Percentiles rank a stretch among this genome's conserved stretches.
phyloP scores from a whole-genome alignment of 2,888 invertebrate species.

The Eupithecia centaureata region DNA sequence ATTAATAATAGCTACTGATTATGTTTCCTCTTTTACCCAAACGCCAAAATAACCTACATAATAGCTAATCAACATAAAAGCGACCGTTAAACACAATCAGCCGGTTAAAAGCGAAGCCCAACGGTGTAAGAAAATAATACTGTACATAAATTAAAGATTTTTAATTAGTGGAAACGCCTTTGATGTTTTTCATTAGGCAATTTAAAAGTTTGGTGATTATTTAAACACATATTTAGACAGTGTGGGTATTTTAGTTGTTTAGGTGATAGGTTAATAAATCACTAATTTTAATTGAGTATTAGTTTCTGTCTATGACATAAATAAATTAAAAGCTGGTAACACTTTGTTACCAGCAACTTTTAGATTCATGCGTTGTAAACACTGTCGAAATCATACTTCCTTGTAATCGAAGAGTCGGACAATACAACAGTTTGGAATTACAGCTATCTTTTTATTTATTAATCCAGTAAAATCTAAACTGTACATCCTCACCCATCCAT shows the following conservation, averaged over 20 bases:
- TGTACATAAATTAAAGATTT: constrained; percentile 30
- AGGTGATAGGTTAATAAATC: neutral
- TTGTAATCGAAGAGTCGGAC: too few species aligned
- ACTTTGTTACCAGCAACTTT: too few species aligned
- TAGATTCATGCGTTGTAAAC: too few species aligned
- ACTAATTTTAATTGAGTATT: neutral
- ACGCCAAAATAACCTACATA: neutral
- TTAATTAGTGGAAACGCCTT: constrained; percentile 34
- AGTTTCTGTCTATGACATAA: too few species aligned
- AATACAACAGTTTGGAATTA: too few species aligned
- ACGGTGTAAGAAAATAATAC: neutral
- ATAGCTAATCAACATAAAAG: constrained; percentile 13
- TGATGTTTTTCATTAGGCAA: constrained; percentile 32
- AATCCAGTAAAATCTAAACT: too few species aligned
- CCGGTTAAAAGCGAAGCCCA: neutral
- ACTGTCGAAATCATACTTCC: too few species aligned
- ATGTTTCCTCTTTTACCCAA: neutral
- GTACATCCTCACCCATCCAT: too few species aligned
- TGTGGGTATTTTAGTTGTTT: neutral
- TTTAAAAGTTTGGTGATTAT: constrained; percentile 28
- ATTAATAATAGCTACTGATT: too few species aligned
- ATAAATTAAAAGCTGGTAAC: too few species aligned
- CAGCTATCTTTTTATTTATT: too few species aligned
- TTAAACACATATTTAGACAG: neutral
- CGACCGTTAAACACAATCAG: constrained; percentile 1